Base-by-base conservation (phyloP, 2,888 invertebrate species). In the Polyommatus icarus region DNA sequence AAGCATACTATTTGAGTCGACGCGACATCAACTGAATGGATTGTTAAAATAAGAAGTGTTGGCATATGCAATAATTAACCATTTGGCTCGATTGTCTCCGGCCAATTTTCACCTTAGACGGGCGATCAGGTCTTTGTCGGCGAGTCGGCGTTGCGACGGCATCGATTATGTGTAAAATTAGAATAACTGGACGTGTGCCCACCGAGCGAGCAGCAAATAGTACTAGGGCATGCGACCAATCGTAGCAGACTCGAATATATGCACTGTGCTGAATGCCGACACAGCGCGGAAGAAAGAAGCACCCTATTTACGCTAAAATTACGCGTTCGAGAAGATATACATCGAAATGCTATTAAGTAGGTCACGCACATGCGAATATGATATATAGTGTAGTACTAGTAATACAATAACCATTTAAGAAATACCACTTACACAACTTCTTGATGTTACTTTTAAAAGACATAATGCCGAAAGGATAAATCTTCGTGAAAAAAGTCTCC, bases 141-240 rank as follows among this genome's bases (percentile, higher is more conserved):
- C 88, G 87, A 91, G 90, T 86, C 87, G 87, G 84, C 90, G 89
- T 90, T 90, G 90, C 90, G 89, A 86, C 90, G 89, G 89, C 91
- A 92, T 94, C 93, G 93, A 94, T 93, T 93, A 92, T 92, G 91
- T 87, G 88, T 94, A 93, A 92, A 94, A 90, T 93, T 94, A 94
- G 94, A 93, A 92, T 92, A 93, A 93, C 93, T 94, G 93, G 94
- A 92, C 93, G 92, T 85, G 87, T 94, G 94, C 93, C 93, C 93
- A 92, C 86, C 86, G 86, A 85, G 85, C 85, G 89, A 88, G 92
- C 90, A 91, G 86, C 91, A 92, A 93, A 93, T 94, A 93, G 92
- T 93, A 93, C 93, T 93, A 93, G 93, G 92, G 92, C 93, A 93
- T 92, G 93, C 93, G 91, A 93, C 92, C 92, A 92, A 90, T 90